These are phyloP conservation scores for Myotis yumanensis DNA, from an alignment of 2,113 vertebrate species.

Conservation along the genomic window DNA sequence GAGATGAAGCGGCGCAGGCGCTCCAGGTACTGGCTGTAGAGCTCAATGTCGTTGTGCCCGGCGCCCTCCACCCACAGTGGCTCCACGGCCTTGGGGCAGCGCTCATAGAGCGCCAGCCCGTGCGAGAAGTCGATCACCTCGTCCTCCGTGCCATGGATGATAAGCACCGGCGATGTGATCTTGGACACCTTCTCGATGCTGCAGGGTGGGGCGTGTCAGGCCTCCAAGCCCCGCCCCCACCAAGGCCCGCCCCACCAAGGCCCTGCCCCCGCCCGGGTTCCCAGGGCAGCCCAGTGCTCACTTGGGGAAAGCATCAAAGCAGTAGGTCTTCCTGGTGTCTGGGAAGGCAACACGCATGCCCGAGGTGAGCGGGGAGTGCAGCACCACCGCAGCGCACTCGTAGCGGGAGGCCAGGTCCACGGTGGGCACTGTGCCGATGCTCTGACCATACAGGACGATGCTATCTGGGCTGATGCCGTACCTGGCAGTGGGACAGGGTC, in stretches of 20 bases:
- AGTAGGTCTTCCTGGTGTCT: constrained; percentile 98
- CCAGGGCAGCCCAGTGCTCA: constrained; percentile 78
- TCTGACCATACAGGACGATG: constrained; percentile 96
- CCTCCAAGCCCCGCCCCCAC: constrained; percentile 71
- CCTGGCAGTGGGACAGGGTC: constrained; percentile 76
- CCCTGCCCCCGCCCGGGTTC: not conserved
- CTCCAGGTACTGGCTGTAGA: constrained; percentile 98
- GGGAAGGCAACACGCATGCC: constrained; percentile 98
- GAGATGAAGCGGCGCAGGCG: constrained; percentile 96
- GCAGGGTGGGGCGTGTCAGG: not conserved
- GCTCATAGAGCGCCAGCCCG: constrained; percentile 95
- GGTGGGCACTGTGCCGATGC: constrained; percentile 96
- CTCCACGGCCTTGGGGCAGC: constrained; percentile 97
- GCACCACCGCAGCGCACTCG: constrained; percentile 94
- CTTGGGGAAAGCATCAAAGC: constrained; percentile 98
- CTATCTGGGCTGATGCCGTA: constrained; percentile 97
- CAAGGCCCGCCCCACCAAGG: not conserved
- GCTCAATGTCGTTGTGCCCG: constrained; percentile 98
- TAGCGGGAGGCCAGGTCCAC: constrained; percentile 96
- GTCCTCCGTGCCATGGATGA: constrained; percentile 98
- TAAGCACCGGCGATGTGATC: constrained; percentile 96
- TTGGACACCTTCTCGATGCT: constrained; percentile 99
- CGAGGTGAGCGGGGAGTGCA: constrained; percentile 96
- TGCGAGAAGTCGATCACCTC: constrained; percentile 99
- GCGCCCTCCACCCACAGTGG: constrained; percentile 99